Percentiles rank a stretch among this genome's conserved stretches.
phyloP scores from a whole-genome alignment of 2,888 invertebrate species.

The Sinotaia quadrata region DNA sequence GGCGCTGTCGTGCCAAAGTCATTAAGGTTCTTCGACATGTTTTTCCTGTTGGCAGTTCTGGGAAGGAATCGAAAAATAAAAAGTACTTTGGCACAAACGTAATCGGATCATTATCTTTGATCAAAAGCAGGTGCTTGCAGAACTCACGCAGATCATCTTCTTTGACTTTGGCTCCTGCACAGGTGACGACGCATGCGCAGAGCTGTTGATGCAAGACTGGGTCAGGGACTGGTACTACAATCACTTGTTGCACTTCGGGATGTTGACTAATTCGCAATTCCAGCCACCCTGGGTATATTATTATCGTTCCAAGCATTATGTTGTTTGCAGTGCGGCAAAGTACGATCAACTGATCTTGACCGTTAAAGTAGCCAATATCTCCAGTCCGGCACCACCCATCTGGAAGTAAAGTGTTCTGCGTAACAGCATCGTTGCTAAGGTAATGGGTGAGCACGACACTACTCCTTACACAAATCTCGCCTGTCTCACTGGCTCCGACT shows the following conservation, averaged over 20 bases:
- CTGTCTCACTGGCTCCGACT: conserved; percentile 25
- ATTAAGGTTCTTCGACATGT: neutral
- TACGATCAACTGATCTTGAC: conserved; percentile 27
- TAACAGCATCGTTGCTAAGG: conserved; percentile 30
- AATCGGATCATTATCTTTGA: conserved; percentile 12
- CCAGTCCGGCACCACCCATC: conserved; percentile 43
- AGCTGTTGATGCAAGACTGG: conserved; percentile 36
- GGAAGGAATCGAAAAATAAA: conserved; percentile 32
- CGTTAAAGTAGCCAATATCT: conserved; percentile 34
- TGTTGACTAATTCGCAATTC: conserved; percentile 28
- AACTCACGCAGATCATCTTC: conserved; percentile 5
- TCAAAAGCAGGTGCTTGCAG: conserved; percentile 9
- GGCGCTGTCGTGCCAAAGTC: neutral
- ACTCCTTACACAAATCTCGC: conserved; percentile 34
- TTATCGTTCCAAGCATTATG: conserved; percentile 35
- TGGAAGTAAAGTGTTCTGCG: conserved; percentile 20
- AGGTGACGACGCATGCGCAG: conserved; percentile 37
- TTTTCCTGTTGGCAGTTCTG: conserved; percentile 31
- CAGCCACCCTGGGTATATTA: conserved; percentile 40
- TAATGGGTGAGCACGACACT: conserved; percentile 30
- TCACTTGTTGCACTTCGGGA: conserved; percentile 30
- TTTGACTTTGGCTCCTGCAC: neutral
- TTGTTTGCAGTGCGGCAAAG: conserved; percentile 37
- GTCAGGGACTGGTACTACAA: conserved; percentile 39
- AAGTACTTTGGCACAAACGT: conserved; percentile 34